Evolutionary conservation across 2,113 vertebrate genomes (phyloP), one percentile per base, ranked within the genome.

Genomic region (Hiodon alosoides): DNA sequence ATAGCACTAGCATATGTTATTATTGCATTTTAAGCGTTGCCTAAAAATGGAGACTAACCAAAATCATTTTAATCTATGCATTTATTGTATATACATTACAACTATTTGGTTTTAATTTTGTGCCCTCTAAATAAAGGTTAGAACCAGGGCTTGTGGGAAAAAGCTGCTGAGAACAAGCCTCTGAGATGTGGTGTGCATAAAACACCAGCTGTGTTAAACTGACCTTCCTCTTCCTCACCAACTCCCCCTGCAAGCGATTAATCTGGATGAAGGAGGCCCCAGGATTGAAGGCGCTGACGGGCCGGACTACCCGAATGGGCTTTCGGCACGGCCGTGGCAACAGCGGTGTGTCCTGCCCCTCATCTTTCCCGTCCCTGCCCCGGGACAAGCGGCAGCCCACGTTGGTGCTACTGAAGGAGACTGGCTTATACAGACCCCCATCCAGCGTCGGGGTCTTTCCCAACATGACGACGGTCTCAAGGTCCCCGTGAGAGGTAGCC

Each of bases 211-310:
- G 3, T 59, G 58, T 51, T 31, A 9, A 14, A 61, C 14, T 47
- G 5, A 89, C 87, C 87, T 91, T 91, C 80, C 87, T 88, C 79
- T 91, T 92, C 31, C 70, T 80, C 70, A 91, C 86, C 78, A 91
- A 87, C 78, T 92, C 90, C 67, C 89, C 90, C n/a, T 91, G 91
- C 80, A 90, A 86, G 48, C 90, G 89, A 78, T 84, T 90, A 72
- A 92, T 83, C 78, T 86, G 86, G 51, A 86, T 79, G 77, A 86
- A 88, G 67, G 82, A 81, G 0, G 87, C 84, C 1, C 62, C 79
- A 46, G 75, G 81, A 71, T 78, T 75, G 69, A 86, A 13, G 52
- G 89, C 85, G 48, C 88, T 89, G 55, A 88, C 77, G 0, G 92
- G 89, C 0, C 87, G 69, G 47, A 90, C 87, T 0, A 48, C 83